Evolutionary conservation across 2,888 invertebrate species (phyloP).

Genomic region (Noctua pronuba): DNA sequence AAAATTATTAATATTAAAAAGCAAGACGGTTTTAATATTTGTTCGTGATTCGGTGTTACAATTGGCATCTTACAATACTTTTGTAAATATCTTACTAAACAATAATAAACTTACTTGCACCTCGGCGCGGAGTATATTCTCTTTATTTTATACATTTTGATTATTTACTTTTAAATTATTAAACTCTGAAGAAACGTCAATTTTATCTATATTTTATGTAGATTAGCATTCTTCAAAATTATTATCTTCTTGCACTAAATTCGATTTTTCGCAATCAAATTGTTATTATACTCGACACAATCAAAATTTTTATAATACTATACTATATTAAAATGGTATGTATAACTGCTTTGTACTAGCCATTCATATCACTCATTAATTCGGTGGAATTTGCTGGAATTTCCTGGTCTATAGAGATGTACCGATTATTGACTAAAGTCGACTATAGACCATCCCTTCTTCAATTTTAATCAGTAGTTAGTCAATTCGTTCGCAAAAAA

Average conservation of each 20-base stretch:
- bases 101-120: constrained; percentile 39
- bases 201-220: constrained; percentile 26
- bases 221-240: constrained; percentile 35
- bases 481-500: constrained; percentile 47
- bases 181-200: background rate
- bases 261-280: constrained; percentile 26
- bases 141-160: constrained; percentile 9
- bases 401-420: constrained; percentile 80
- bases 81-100: constrained; percentile 56
- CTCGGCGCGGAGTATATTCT: constrained; percentile 32
- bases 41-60: constrained; percentile 67
- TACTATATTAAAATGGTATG: constrained; percentile 71
- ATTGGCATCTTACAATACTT: constrained; percentile 64
- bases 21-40: constrained; percentile 65
- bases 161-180: background rate
- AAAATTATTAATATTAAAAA: constrained; percentile 47
- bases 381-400: constrained; percentile 81
- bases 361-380: constrained; percentile 73
- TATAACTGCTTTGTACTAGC: constrained; percentile 87
- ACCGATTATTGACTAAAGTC: constrained; percentile 66
- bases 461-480: constrained; percentile 28
- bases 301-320: constrained; percentile 23
- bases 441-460: constrained; percentile 29
- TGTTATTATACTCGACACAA: constrained; percentile 21
- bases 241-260: constrained; percentile 44